Evolutionary conservation across 1,140 invertebrate genomes (phyloP).

Genomic region (Ceratoteleas bidentatus): DNA sequence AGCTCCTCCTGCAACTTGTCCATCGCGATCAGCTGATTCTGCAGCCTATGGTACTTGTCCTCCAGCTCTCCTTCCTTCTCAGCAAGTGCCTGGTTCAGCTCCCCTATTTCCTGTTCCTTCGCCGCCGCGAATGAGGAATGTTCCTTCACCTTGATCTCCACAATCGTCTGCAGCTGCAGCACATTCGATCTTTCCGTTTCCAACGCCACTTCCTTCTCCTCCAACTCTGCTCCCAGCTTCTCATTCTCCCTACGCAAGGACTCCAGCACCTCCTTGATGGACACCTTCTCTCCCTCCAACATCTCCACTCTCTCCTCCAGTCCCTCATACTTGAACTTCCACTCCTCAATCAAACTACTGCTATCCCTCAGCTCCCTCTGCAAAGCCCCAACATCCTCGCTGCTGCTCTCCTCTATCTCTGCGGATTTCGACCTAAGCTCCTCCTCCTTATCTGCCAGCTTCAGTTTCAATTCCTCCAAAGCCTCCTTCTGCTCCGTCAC

Average conservation of each 20-base stretch:
- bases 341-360: conserved; percentile 71
- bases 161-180: conserved; percentile 69
- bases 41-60: conserved; percentile 68
- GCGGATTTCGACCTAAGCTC: conserved; percentile 67
- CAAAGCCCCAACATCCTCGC: conserved; percentile 60
- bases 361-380: conserved; percentile 71
- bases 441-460: conserved; percentile 68
- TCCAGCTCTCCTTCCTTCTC: conserved; percentile 83
- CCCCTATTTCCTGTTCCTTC: conserved; percentile 67
- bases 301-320: conserved; percentile 72
- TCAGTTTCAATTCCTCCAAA: conserved; percentile 74
- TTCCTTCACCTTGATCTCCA: conserved; percentile 64
- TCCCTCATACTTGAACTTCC: conserved; percentile 74
- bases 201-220: conserved; percentile 60
- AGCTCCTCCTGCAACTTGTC: conserved; percentile 71
- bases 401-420: conserved; percentile 55
- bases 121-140: background rate
- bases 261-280: conserved; percentile 66
- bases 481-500: conserved; percentile 78
- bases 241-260: conserved; percentile 14
- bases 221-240: conserved; percentile 46
- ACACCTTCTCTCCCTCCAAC: conserved; percentile 65
- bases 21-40: conserved; percentile 67
- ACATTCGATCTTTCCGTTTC: conserved; percentile 73
- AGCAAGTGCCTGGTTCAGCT: conserved; percentile 54